Evolutionary conservation across 2,797 vertebrate species (phyloP), one percentile per base, ranked within the genome.

Genomic region (Forpus xanthops): DNA sequence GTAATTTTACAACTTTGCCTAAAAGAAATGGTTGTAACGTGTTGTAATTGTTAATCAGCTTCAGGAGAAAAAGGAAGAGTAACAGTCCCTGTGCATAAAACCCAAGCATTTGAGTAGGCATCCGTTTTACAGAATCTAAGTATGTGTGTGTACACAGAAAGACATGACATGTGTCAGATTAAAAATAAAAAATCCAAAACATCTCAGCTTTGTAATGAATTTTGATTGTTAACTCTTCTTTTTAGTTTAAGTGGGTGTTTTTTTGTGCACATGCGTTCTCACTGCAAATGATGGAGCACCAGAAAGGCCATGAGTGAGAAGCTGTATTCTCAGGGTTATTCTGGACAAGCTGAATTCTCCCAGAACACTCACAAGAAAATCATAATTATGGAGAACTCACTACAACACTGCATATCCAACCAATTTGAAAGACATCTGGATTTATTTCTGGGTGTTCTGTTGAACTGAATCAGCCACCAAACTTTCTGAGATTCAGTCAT

Each of bases 361-460:
- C 67, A 92, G 61, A 88, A 87, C 41, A 73, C 89, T 81, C 66
- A 44, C 33, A 93, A 86, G 62, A 84, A 92, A 93, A 82, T 64
- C 5, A 0, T 70, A 70, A 84, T 91, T 73, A 88, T 2, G 30
- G 50, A 89, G 61, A 91, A 71, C 49, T 82, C 53, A 67, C 39
- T 71, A 53, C 58, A 82, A 67, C 24, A 24, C 55, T 67, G 79
- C 62, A 73, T 79, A 92, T 79, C 74, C 74, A 85, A 91, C 33
- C 15, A 3, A 85, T 87, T 58, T 89, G 42, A 82, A 76, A 90
- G 85, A 85, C 85, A 94, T 90, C 83, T 94, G 93, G 91, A 94
- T 91, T 95, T 91, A 87, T 72, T 88, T 89, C 61, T 93, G 77
- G 74, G 71, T 90, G 80, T 91, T 93, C 77, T 65, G 91, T 39